phyloP scores from a whole-genome alignment of 2,113 vertebrate species.

The Silurus glanis region DNA sequence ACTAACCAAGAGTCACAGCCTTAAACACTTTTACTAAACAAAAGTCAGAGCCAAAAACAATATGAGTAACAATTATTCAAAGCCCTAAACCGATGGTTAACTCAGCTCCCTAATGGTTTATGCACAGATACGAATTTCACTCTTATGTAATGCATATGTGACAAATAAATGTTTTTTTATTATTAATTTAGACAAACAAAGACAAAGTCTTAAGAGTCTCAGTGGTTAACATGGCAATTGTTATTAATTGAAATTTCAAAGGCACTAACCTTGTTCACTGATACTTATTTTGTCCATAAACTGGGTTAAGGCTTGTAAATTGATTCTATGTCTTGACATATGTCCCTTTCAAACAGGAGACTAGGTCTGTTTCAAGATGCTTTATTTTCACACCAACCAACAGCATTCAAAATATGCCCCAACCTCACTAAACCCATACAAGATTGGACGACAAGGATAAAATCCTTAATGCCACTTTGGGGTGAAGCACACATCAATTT shows the following conservation, averaged over 20 bases:
- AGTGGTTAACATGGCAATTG: too few relatives aligned
- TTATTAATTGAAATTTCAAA: background rate
- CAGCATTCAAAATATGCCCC: background rate
- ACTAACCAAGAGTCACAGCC: too few relatives aligned
- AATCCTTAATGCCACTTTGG: background rate
- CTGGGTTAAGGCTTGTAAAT: background rate
- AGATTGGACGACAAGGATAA: background rate
- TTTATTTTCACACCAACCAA: background rate
- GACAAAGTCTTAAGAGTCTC: background rate
- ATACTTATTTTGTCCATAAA: background rate
- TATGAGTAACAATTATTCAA: background rate
- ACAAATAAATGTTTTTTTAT: too few relatives aligned
- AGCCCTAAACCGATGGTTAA: too few relatives aligned
- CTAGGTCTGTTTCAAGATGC: background rate
- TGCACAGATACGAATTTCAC: too few relatives aligned
- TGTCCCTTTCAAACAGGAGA: background rate
- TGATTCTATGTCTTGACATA: background rate
- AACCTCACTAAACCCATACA: background rate
- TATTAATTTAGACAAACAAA: background rate
- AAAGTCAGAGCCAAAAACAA: too few relatives aligned
- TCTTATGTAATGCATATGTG: too few relatives aligned
- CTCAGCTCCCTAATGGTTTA: too few relatives aligned
- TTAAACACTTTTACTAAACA: too few relatives aligned
- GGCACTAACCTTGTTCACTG: background rate
- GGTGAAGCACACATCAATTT: constrained; percentile 28